A percentile compares a stretch with the other conserved stretches of the same genome.
These are phyloP conservation scores for Wasmannia auropunctata DNA, from an alignment of 1,140 invertebrate genomes.

Conservation along the genomic window DNA sequence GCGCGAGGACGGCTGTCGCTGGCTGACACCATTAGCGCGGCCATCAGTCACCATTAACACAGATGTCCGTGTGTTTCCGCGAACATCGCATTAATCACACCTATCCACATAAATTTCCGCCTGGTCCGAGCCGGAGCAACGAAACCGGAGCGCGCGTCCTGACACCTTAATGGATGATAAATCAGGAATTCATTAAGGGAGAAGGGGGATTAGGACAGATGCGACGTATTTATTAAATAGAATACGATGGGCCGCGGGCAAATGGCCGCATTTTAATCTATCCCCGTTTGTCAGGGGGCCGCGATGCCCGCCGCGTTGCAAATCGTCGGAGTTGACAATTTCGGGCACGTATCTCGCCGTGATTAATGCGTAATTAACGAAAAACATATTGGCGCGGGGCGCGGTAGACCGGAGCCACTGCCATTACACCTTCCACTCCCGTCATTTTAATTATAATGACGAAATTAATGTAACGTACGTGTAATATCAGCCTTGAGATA, in stretches of 20 bases:
- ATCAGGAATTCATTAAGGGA: conserved; percentile 76
- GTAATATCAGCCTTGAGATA: background rate
- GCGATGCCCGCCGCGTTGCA: conserved; percentile 4
- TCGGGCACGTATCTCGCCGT: background rate
- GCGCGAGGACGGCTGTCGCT: conserved; percentile 72
- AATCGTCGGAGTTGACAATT: conserved; percentile 17
- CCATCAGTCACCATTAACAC: conserved; percentile 83
- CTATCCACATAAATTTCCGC: conserved; percentile 79
- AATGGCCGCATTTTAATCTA: conserved; percentile 70
- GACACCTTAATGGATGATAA: conserved; percentile 79
- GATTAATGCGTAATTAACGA: conserved; percentile 34
- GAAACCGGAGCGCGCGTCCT: conserved; percentile 74
- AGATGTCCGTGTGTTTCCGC: conserved; percentile 80
- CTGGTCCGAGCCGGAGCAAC: conserved; percentile 71
- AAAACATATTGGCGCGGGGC: background rate
- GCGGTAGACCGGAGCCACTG: background rate
- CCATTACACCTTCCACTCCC: background rate
- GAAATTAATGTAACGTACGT: conserved; percentile 21
- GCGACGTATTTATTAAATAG: conserved; percentile 75
- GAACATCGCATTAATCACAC: conserved; percentile 81
- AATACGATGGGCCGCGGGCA: conserved; percentile 65
- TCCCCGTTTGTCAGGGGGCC: conserved; percentile 39
- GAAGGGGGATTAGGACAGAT: conserved; percentile 61
- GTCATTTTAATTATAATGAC: background rate
- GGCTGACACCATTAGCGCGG: conserved; percentile 79